Evolutionary conservation across 2,888 invertebrate species (phyloP).

Genomic region (Chelonus formosanus): DNA sequence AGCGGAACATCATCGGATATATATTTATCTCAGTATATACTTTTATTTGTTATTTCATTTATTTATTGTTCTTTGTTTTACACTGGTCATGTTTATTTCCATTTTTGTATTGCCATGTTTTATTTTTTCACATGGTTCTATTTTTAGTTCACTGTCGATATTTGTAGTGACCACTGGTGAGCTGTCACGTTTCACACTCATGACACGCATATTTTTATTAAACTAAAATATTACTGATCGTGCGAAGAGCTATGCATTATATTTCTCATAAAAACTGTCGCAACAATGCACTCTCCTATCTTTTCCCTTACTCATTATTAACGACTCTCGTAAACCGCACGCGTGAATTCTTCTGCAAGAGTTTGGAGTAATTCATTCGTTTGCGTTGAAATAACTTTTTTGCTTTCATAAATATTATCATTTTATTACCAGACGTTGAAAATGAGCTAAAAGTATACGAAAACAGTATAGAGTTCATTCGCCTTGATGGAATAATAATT

Average conservation of each 20-base stretch:
- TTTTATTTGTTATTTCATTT: not conserved
- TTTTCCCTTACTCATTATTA: conserved; percentile 24
- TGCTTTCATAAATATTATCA: conserved; percentile 32
- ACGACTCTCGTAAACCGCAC: conserved; percentile 25
- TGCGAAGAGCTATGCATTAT: conserved; percentile 27
- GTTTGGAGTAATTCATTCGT: conserved; percentile 29
- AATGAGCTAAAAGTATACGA: conserved; percentile 4
- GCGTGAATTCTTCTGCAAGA: conserved; percentile 22
- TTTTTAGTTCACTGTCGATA: conserved; percentile 10
- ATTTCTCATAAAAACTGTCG: conserved; percentile 29
- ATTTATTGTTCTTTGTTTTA: not conserved
- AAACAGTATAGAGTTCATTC: conserved; percentile 10
- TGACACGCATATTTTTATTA: conserved; percentile 26
- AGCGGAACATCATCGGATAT: conserved; percentile 12
- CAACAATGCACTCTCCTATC: conserved; percentile 30
- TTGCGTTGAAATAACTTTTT: conserved; percentile 31
- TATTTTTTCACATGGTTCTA: not conserved
- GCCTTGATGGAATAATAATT: conserved; percentile 14
- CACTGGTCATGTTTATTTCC: not conserved
- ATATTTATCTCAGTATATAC: conserved; percentile 15
- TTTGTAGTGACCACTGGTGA: conserved; percentile 5
- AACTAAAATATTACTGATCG: conserved; percentile 8
- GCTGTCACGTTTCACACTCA: conserved; percentile 18
- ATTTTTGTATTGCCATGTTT: conserved; percentile 1
- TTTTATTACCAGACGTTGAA: conserved; percentile 25